phyloP scores from a whole-genome alignment of 1,140 invertebrate genomes.

The Eumaeus atala region DNA sequence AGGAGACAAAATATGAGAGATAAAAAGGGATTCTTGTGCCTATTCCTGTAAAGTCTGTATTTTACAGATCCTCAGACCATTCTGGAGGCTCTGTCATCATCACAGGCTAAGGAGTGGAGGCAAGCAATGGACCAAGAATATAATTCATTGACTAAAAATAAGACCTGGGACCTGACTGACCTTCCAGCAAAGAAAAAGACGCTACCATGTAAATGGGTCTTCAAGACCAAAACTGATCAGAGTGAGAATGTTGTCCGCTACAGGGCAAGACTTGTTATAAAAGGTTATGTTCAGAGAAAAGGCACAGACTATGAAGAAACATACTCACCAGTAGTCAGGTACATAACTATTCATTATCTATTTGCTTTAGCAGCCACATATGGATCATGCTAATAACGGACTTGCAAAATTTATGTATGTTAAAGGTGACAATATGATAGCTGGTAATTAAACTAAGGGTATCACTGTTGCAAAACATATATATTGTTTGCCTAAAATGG shows the following conservation, averaged over 20 bases:
- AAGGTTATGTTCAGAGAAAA: slow-evolving; percentile 24
- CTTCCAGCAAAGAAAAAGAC: slow-evolving; percentile 20
- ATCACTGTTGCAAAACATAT: slow-evolving; percentile 15
- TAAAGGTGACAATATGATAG: slow-evolving; percentile 28
- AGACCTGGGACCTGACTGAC: slow-evolving; percentile 38
- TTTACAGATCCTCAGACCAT: not conserved
- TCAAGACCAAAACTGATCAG: slow-evolving; percentile 40
- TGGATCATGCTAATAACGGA: too few species aligned
- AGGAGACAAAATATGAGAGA: too few species aligned
- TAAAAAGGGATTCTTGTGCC: too few species aligned
- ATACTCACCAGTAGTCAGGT: too few species aligned
- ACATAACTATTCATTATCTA: too few species aligned
- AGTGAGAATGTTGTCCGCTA: slow-evolving; percentile 28
- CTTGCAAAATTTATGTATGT: slow-evolving; percentile 29
- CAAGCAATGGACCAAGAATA: slow-evolving; percentile 38
- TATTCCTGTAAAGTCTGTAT: too few species aligned
- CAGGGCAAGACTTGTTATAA: slow-evolving; percentile 41
- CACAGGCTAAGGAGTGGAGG: slow-evolving; percentile 25
- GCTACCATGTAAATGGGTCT: slow-evolving; percentile 54
- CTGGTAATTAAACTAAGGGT: slow-evolving; percentile 33
- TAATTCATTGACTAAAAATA: slow-evolving; percentile 37
- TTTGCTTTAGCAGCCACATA: too few species aligned
- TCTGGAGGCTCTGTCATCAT: slow-evolving; percentile 22
- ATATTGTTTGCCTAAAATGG: slow-evolving; percentile 23
- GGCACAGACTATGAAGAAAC: too few species aligned